Conservation (phyloP, 2,797 vertebrate genomes). For the Protosalanx chinensis region DNA sequence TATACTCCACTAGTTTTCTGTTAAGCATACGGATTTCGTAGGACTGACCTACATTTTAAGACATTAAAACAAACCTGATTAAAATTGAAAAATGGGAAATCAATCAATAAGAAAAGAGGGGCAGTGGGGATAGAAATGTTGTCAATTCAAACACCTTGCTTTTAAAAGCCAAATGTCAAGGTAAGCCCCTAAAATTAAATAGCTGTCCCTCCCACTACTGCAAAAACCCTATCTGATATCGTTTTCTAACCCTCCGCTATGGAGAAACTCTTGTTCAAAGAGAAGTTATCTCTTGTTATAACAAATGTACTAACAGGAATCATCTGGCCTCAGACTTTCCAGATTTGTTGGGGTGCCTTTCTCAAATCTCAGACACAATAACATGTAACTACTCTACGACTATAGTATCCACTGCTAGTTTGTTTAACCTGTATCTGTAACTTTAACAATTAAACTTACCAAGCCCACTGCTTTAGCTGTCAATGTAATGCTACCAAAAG, state of each 20-base stretch:
- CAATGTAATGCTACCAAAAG: conserved; percentile 19
- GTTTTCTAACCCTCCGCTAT: neutral
- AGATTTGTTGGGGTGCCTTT: neutral
- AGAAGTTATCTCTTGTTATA: neutral
- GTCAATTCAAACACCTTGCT: conserved; percentile 42
- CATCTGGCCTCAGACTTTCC: neutral
- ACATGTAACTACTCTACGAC: neutral
- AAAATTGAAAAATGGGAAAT: conserved; percentile 60
- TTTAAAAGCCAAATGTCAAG: conserved; percentile 33
- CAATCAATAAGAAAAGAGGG: conserved; percentile 59
- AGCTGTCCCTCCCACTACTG: neutral
- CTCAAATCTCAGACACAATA: neutral
- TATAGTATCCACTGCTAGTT: neutral
- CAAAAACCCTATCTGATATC: neutral
- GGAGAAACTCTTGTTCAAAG: neutral
- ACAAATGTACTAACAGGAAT: neutral
- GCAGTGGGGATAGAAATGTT: conserved; percentile 45
- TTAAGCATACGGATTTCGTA: conserved; percentile 96
- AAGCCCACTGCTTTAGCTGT: neutral
- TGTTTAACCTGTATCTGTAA: neutral
- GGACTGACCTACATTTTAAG: conserved; percentile 88
- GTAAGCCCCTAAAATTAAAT: conserved; percentile 17
- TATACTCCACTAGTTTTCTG: conserved; percentile 91
- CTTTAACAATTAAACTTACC: neutral
- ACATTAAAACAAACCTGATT: conserved; percentile 71